Conservation (phyloP, 64 coral and sea anemone species). For the Pocillopora damicornis region DNA sequence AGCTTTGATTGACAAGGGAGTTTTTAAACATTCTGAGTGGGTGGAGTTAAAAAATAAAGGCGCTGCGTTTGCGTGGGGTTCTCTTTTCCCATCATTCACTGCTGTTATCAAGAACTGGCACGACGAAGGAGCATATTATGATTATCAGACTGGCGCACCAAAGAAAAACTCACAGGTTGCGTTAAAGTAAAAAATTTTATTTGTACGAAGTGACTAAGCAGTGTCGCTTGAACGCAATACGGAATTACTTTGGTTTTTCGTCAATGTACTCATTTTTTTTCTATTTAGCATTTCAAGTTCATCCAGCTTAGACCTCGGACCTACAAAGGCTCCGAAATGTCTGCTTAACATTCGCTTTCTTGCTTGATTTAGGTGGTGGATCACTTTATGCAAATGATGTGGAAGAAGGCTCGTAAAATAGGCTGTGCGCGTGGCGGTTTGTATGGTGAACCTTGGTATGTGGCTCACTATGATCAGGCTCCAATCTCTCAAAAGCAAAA, state of each 20-base stretch:
- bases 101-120: constrained; percentile 80
- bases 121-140: constrained; percentile 51
- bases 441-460: constrained; percentile 79
- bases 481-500: constrained; percentile 10
- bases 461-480: constrained; percentile 60
- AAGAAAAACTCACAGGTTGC: constrained; percentile 14
- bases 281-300: too few relatives aligned
- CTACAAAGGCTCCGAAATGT: too few relatives aligned
- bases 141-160: constrained; percentile 49
- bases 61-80: constrained; percentile 69
- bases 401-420: constrained; percentile 50
- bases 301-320: too few relatives aligned
- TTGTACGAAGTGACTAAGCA: background rate
- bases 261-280: too few relatives aligned
- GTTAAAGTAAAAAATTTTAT: background rate
- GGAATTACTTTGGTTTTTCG: too few relatives aligned
- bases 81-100: constrained; percentile 75
- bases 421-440: constrained; percentile 62
- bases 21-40: constrained; percentile 72
- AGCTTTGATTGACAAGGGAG: constrained; percentile 58
- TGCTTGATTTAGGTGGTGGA: constrained; percentile 23
- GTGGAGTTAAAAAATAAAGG: constrained; percentile 44
- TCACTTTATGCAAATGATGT: constrained; percentile 71
- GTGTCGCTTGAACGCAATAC: too few relatives aligned
- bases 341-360: too few relatives aligned